A percentile compares a stretch with the other conserved stretches of the same genome.
These are phyloP conservation scores for Lontra canadensis DNA, from an alignment of 2,113 vertebrate species.

Conservation along the genomic window DNA sequence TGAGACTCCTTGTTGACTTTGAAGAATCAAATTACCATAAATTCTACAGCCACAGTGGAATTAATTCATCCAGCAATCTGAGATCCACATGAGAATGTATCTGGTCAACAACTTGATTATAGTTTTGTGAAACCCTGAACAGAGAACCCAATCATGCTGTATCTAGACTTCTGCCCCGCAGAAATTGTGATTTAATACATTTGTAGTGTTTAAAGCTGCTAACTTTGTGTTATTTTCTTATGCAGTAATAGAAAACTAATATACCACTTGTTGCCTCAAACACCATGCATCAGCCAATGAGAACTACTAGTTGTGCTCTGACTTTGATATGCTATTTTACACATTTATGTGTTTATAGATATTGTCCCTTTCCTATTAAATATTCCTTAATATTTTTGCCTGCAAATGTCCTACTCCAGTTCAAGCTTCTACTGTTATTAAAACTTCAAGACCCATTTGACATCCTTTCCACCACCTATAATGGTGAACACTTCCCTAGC, in stretches of 20 bases:
- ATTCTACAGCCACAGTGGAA: neutral
- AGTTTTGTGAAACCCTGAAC: neutral
- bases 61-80: neutral
- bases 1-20: neutral
- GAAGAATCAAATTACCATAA: conserved; percentile 12
- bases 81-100: neutral
- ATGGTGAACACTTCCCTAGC: neutral
- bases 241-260: neutral
- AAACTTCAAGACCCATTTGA: neutral
- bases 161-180: neutral
- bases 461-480: neutral
- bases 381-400: neutral
- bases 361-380: conserved; percentile 1
- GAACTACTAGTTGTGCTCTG: neutral
- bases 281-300: neutral
- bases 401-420: neutral
- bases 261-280: neutral
- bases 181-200: neutral
- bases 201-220: neutral
- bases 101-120: neutral
- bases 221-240: neutral
- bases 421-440: neutral
- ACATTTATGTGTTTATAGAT: neutral
- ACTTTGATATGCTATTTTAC: neutral
- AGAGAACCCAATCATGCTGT: neutral